Evolutionary conservation across 2,797 vertebrate species (phyloP).

Genomic region (Sebastes melanostomus): DNA sequence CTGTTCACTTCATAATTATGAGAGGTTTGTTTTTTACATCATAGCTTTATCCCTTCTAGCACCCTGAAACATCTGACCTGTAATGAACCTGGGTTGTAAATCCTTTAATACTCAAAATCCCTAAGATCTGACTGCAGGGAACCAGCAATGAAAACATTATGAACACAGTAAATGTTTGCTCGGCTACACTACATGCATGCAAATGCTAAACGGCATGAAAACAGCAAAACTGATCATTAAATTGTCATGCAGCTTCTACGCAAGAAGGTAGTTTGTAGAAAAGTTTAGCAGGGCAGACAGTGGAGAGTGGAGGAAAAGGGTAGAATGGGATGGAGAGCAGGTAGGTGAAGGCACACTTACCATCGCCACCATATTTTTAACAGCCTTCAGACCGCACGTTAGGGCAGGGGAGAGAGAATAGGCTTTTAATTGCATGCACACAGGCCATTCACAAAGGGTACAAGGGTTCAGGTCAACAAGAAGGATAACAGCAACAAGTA

Average conservation of each 20-base stretch:
- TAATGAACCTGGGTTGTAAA: conserved; percentile 42
- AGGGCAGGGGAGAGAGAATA: conserved; percentile 71
- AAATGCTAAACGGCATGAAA: neutral
- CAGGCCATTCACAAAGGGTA: conserved; percentile 50
- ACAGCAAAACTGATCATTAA: neutral
- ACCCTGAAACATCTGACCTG: conserved; percentile 34
- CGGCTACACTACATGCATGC: conserved; percentile 2
- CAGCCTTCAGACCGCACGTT: conserved; percentile 79
- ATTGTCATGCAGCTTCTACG: conserved; percentile 13
- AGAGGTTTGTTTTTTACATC: conserved; percentile 39
- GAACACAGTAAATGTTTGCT: conserved; percentile 4
- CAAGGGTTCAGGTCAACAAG: conserved; percentile 52
- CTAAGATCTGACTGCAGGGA: conserved; percentile 4
- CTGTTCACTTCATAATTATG: conserved; percentile 2
- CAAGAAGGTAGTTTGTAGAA: conserved; percentile 3
- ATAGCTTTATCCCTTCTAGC: conserved; percentile 35
- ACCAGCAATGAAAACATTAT: neutral
- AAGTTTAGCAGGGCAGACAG: conserved; percentile 21
- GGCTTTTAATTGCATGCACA: conserved; percentile 75
- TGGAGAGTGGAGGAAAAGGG: neutral
- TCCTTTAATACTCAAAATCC: conserved; percentile 36
- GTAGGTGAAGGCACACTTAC: conserved; percentile 77
- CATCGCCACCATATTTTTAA: conserved; percentile 86
- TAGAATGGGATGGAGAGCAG: conserved; percentile 53
- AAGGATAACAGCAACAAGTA: conserved; percentile 36